These are phyloP conservation scores for Pogonomyrmex barbatus DNA, from an alignment of 1,140 invertebrate genomes.

Conservation along the genomic window DNA sequence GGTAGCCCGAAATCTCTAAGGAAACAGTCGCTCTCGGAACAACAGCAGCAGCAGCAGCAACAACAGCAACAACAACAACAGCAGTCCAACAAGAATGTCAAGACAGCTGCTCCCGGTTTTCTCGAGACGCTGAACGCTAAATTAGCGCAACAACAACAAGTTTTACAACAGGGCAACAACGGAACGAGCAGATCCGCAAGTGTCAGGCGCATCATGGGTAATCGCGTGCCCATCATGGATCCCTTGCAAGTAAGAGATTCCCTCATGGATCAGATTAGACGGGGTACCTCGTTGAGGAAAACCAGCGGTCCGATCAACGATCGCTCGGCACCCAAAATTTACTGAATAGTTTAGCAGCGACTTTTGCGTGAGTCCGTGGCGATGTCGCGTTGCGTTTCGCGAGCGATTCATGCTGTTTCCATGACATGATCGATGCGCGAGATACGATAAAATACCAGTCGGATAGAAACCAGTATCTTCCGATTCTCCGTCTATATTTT, in stretches of 20 bases:
- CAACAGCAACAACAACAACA: conserved; percentile 67
- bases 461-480: conserved; percentile 37
- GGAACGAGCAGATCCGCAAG: conserved; percentile 89
- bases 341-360: conserved; percentile 83
- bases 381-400: neutral
- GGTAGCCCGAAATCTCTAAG: conserved; percentile 81
- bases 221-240: conserved; percentile 85
- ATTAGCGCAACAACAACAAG: conserved; percentile 87
- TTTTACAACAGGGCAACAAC: conserved; percentile 84
- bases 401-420: neutral
- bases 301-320: conserved; percentile 88
- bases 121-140: conserved; percentile 92
- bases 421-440: neutral
- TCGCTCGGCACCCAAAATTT: conserved; percentile 90
- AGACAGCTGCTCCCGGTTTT: conserved; percentile 87
- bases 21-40: conserved; percentile 70
- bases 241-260: conserved; percentile 88
- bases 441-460: conserved; percentile 20
- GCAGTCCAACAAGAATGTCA: conserved; percentile 80
- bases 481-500: conserved; percentile 55
- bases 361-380: conserved; percentile 61
- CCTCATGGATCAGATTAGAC: conserved; percentile 96
- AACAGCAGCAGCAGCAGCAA: conserved; percentile 70
- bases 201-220: conserved; percentile 89
- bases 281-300: conserved; percentile 91